Conservation (phyloP, 2,113 vertebrate genomes). For the Rhinolophus sinicus region DNA sequence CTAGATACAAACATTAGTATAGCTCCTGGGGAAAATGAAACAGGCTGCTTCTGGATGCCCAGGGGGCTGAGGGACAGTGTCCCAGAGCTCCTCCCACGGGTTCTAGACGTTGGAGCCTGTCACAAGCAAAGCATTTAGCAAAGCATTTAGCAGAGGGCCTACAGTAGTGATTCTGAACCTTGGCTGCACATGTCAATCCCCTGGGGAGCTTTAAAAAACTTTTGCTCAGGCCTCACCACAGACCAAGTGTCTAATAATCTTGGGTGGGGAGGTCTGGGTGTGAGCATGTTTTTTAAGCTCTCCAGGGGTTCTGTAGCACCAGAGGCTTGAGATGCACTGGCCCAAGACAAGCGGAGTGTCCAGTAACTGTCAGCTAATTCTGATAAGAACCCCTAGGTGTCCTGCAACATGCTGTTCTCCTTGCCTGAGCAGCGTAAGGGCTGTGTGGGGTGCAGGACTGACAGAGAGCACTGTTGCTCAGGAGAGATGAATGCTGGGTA, state of each 20-base stretch:
- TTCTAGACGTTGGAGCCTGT: fast-evolving
- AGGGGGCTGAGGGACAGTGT: background rate
- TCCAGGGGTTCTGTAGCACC: background rate
- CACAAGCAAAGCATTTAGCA: fast-evolving
- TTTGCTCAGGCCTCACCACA: background rate
- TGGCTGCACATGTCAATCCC: background rate
- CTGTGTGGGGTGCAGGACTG: background rate
- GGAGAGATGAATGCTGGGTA: conserved; percentile 68
- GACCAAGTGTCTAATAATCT: conserved; percentile 35
- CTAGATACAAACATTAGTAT: background rate
- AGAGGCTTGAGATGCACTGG: background rate
- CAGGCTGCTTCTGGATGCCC: background rate
- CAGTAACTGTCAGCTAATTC: background rate
- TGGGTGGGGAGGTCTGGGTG: background rate
- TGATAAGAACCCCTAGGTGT: fast-evolving
- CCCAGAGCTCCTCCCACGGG: fast-evolving
- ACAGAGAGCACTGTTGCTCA: background rate
- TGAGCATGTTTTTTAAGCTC: background rate
- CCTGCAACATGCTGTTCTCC: background rate
- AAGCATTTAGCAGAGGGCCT: background rate
- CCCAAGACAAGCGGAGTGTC: background rate
- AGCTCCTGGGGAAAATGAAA: background rate
- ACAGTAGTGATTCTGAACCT: fast-evolving
- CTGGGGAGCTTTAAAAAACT: conserved; percentile 25
- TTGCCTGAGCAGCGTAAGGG: background rate